phyloP scores from a whole-genome alignment of 2,113 vertebrate species.

The Campylomormyrus numenius region DNA sequence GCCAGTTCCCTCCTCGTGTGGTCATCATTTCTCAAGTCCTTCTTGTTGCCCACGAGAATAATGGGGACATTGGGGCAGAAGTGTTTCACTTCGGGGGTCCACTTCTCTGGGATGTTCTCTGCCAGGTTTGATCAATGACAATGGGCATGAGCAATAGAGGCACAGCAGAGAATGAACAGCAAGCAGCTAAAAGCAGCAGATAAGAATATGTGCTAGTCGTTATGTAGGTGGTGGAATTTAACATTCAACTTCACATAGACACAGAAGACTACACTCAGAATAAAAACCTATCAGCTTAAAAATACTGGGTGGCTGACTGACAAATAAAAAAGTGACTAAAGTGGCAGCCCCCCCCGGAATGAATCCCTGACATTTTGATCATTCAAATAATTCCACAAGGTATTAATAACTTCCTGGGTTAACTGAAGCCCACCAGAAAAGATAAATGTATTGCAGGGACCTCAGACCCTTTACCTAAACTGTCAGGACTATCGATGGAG shows the following conservation, averaged over 20 bases:
- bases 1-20: conserved; percentile 86
- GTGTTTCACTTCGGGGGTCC: conserved; percentile 96
- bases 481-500: conserved; percentile 95
- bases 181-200: neutral
- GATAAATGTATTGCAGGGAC: neutral
- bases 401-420: neutral
- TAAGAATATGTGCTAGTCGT: neutral
- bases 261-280: neutral
- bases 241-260: neutral
- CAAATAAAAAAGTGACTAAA: neutral
- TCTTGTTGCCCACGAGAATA: conserved; percentile 96
- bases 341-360: neutral
- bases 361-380: neutral
- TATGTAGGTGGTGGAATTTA: neutral
- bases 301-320: neutral
- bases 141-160: neutral
- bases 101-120: conserved; percentile 98
- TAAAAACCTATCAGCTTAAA: neutral
- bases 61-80: conserved; percentile 97
- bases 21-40: conserved; percentile 90
- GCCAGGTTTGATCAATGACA: neutral
- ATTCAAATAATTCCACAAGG: neutral
- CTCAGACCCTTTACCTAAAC: conserved; percentile 67
- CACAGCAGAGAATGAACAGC: neutral
- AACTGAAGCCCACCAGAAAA: neutral